Evolutionary conservation across 1,140 invertebrate genomes (phyloP), one percentile per base, ranked within the genome.

Genomic region (Theocolax elegans): DNA sequence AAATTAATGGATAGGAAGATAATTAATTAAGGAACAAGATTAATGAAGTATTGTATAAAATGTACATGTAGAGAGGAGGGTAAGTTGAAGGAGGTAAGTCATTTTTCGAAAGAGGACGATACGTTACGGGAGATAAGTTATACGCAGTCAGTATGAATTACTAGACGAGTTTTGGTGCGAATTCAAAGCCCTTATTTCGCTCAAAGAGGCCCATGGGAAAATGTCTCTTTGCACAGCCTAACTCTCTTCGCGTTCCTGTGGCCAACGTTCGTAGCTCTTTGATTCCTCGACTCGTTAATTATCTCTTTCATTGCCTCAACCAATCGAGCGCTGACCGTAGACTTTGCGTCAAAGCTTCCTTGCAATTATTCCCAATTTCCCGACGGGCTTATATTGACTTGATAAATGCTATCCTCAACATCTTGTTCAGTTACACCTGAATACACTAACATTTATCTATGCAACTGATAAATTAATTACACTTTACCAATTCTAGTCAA

Each of bases 291-390:
- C 35, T 51, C 40, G 49, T 56, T 63, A 56, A 63, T 63, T 54
- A 56, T 46, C 59, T 70, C 49, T 62, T 53, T 68, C 56, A 51
- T 51, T 38, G 6, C 10, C 21, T n/a, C 0, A 58, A 21, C 27
- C 38, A 53, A 44, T 48, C 54, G 29, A 38, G 35, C 54, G 53
- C 44, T 59, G 1, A 25, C 40, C 27, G 38, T n/a, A 64, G 35
- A 19, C 49, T 40, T 54, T 25, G n/a, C 8, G 3, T 40, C 13
- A 10, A 21, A 40, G 35, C 63, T 42, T 42, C 54, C 65, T 59
- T 67, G 17, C 19, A 58, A 59, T 67, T 59, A 67, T 40, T 49
- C 3, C 31, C 54, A 67, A 67, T 67, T 67, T 58, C 51, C 21
- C 3, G 21, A 29, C 21, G 25, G 15, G 21, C 48, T 42, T 42